Evolutionary conservation across 2,888 invertebrate genomes (phyloP), one percentile per base, ranked within the genome.

Genomic region (Julus scandinavius): DNA sequence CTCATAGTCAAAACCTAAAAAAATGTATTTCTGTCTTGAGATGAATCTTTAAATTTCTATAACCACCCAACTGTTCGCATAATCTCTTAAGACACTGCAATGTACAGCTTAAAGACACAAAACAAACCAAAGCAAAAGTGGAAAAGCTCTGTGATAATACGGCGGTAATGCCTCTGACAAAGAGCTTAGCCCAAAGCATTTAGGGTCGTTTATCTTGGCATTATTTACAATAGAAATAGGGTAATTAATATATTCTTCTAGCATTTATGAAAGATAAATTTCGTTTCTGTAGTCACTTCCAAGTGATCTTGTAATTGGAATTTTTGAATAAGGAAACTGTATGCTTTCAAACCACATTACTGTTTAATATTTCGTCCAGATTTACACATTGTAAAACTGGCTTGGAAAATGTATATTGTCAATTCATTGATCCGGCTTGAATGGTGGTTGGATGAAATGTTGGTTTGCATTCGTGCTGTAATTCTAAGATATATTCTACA

Each of bases 21-120:
- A 54, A 45, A 63, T 63, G 29, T 29, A 72, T 72, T 13, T 20
- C 9, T 29, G 72, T 29, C 72, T 29, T 29, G 29, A 72, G 20
- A 63, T 72, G 72, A 9, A 72, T 72, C 72, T n/a, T 54, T 29
- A 72, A 72, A 72, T 72, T 72, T 72, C 72, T 72, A 72, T 29
- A 72, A 72, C 72, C 72, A 29, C 11, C 72, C 3, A 29, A 29
- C 17, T 17, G 58, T 29, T 29, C 11, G 72, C 29, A 11, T 72
- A 72, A 72, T 72, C 72, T 72, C 54, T 54, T 11, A 54, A 54
- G 54, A 54, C 15, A 15, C 54, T 13, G 54, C 50, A 13, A 9
- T 63, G 20, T 63, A 9, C 5, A 63, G 20, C 20, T 20, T 20
- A 7, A 20, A 58, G 58, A 17, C 13, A 58, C 17, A 15, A 13